Conservation (phyloP, 92 coral and sea anemone genomes). For the Actinernus sp. region DNA sequence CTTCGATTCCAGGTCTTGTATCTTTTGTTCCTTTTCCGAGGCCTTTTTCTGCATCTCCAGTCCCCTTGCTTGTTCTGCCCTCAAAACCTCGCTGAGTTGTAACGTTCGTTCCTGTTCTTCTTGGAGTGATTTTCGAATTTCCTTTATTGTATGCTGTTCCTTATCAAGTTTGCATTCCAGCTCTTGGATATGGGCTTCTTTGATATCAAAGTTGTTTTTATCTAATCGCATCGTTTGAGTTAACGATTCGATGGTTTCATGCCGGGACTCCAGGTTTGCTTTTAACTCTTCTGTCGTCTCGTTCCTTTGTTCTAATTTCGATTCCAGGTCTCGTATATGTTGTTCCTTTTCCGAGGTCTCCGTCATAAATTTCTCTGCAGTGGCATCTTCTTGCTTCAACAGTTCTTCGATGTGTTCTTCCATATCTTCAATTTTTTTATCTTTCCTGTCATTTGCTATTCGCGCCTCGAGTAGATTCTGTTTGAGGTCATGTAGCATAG, state of each 20-base stretch:
- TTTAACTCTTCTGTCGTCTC: constrained; percentile 40
- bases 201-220: constrained; percentile 26
- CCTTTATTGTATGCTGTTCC: constrained; percentile 23
- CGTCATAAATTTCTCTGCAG: constrained; percentile 9
- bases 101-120: constrained; percentile 74
- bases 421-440: constrained; percentile 54
- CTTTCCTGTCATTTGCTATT: constrained; percentile 22
- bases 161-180: constrained; percentile 29
- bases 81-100: constrained; percentile 58
- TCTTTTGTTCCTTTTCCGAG: constrained; percentile 47
- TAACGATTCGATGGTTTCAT: constrained; percentile 58
- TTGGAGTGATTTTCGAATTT: constrained; percentile 35
- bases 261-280: constrained; percentile 47
- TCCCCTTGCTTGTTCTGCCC: constrained; percentile 67
- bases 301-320: constrained; percentile 31
- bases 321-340: constrained; percentile 45
- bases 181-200: constrained; percentile 37
- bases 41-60: constrained; percentile 45
- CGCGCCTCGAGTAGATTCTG: constrained; percentile 46
- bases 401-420: constrained; percentile 58
- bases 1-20: constrained; percentile 47
- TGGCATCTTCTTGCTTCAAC: constrained; percentile 17
- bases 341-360: constrained; percentile 61
- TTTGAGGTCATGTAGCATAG: constrained; percentile 45
- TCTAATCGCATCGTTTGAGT: constrained; percentile 54